Base-by-base conservation (phyloP, 2,888 invertebrate genomes). In the Bibio marci region DNA sequence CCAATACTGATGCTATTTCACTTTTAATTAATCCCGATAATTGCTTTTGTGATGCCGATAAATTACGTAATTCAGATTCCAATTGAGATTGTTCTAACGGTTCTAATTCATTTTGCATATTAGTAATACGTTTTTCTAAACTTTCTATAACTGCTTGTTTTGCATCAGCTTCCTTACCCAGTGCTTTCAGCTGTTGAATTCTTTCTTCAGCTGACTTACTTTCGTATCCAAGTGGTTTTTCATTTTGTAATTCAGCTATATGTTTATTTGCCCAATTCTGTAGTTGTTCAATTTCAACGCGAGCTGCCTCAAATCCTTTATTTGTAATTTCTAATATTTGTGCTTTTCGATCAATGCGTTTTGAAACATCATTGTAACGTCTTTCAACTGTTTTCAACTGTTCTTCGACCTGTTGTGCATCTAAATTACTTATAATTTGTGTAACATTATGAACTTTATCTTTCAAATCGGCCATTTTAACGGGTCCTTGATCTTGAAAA, bases 361-460 rank as follows among this genome's bases (percentile, higher is more conserved):
- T 90, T 2, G 76, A 71, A 2, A 88, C 73, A 52, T 91, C 90
- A 45, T 78, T 80, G 52, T 85, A 80, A 44, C 85, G 71, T 45
- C 88, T 70, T 54, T 91, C 88, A 1, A 85, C 69, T 0, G 82
- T 79, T 56, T 85, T 86, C 56, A 85, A 69, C 70, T 85, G 85
- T 56, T 90, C 90, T 55, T 88, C 87, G 2, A 90, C 78, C 64
- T 90, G 88, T 54, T 90, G 87, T 0, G 82, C 80, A 54, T 90
- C 90, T 46, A 88, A 64, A 57, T 87, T 87, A 56, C 82, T 86
- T 11, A 87, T 81, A 19, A 82, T 75, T 44, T 81, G 78, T 41
- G 76, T 76, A 7, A 86, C 80, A 55, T 76, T 70, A 2, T 71
- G 66, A 2, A 79, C 79, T 36, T 81, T 68, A 33, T 66, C 57